These are phyloP conservation scores for Terebella lapidaria DNA, from an alignment of 2,888 invertebrate species.

Conservation along the genomic window DNA sequence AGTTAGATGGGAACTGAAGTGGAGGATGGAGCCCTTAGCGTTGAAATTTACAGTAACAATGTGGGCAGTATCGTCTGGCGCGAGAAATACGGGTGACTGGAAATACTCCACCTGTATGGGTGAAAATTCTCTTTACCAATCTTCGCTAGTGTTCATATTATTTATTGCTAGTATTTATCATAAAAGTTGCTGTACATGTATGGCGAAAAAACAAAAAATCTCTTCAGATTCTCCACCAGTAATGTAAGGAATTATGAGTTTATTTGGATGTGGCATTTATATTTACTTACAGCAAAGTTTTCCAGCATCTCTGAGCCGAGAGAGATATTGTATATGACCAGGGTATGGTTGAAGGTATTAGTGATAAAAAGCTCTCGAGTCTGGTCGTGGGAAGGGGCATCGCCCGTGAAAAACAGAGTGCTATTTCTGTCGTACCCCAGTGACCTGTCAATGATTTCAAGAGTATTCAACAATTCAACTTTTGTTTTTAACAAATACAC, in stretches of 20 bases:
- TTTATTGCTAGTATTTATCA: too few species aligned
- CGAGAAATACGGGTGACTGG: conserved; percentile 59
- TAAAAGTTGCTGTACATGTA: too few species aligned
- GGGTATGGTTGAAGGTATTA: conserved; percentile 69
- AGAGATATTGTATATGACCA: conserved; percentile 69
- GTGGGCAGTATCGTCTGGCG: conserved; percentile 60
- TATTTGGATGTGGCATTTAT: too few species aligned
- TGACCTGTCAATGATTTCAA: conserved; percentile 47
- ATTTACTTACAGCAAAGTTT: conserved; percentile 62
- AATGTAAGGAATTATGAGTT: too few species aligned
- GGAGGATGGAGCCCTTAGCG: conserved; percentile 58
- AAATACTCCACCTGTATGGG: conserved; percentile 55
- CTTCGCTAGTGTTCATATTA: too few species aligned
- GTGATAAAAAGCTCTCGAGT: conserved; percentile 61
- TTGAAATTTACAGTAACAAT: conserved; percentile 56
- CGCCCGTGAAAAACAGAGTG: conserved; percentile 53
- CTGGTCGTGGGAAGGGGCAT: conserved; percentile 34
- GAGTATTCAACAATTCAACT: too few species aligned
- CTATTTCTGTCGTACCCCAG: conserved; percentile 52
- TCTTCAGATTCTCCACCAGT: too few species aligned
- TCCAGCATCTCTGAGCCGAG: conserved; percentile 62
- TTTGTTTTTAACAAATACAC: too few species aligned
- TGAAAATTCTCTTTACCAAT: too few species aligned
- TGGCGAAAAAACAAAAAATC: too few species aligned
- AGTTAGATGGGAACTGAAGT: conserved; percentile 63